Evolutionary conservation across 2,113 vertebrate genomes (phyloP).

Genomic region (Ellobius talpinus): DNA sequence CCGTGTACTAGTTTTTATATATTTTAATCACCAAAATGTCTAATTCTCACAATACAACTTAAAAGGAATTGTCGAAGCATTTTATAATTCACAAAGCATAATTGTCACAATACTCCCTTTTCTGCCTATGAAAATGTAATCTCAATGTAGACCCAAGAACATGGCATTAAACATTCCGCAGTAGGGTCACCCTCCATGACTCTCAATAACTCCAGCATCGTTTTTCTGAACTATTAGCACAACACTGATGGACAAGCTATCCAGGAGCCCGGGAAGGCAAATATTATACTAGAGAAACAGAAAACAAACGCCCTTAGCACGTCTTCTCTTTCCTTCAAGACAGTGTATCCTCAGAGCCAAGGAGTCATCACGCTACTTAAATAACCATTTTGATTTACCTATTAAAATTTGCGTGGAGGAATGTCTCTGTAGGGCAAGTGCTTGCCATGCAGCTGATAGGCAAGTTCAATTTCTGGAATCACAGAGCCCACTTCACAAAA

Average conservation of each 20-base stretch:
- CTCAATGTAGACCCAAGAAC: background rate
- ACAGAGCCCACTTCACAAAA: background rate
- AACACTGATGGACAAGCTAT: background rate
- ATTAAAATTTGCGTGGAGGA: background rate
- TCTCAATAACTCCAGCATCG: background rate
- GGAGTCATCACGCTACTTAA: background rate
- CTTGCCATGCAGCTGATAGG: background rate
- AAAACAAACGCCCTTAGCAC: background rate
- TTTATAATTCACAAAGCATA: slow-evolving; percentile 18
- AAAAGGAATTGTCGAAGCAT: background rate
- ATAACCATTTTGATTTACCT: slow-evolving; percentile 38
- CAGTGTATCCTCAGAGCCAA: background rate
- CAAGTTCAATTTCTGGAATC: background rate
- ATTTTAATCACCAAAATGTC: background rate
- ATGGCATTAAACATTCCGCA: fast-evolving
- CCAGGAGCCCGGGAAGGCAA: background rate
- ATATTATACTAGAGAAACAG: background rate
- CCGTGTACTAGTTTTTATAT: background rate
- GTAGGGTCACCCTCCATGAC: background rate
- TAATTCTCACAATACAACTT: background rate
- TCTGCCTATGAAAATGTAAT: slow-evolving; percentile 27
- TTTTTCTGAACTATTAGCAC: background rate
- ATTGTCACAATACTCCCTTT: background rate
- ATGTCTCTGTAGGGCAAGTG: background rate
- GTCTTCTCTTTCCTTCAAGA: slow-evolving; percentile 1